phyloP scores from a whole-genome alignment of 2,888 invertebrate genomes.

The Neoitamus cyanurus region DNA sequence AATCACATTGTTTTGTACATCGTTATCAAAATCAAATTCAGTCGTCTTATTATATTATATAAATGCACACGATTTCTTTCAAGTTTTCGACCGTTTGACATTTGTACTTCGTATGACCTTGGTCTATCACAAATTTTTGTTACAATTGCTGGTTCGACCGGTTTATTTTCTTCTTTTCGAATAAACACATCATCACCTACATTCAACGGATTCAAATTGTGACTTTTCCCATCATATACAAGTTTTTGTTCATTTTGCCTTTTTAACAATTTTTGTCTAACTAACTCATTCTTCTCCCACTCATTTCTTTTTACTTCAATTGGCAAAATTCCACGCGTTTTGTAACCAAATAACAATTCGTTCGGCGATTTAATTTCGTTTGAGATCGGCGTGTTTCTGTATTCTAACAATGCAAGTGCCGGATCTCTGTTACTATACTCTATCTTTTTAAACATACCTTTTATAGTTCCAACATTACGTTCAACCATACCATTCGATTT shows the following conservation, averaged over 20 bases:
- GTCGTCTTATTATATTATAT: not conserved
- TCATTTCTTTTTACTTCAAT: not conserved
- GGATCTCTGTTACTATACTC: not conserved
- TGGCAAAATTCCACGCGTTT: not conserved
- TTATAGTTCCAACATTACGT: not conserved
- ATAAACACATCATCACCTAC: not conserved
- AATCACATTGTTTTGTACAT: not conserved
- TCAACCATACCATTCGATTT: conserved; percentile 23
- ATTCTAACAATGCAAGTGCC: not conserved
- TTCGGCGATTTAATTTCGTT: not conserved
- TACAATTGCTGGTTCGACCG: not conserved
- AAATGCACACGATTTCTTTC: not conserved
- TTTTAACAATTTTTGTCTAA: not conserved
- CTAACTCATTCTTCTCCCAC: not conserved
- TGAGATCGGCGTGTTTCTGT: not conserved
- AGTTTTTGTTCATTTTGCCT: not conserved
- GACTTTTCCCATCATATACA: not conserved
- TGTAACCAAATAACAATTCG: not conserved
- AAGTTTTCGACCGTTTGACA: not conserved
- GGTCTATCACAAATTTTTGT: conserved; percentile 9
- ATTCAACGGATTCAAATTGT: not conserved
- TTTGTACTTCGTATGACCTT: conserved; percentile 3
- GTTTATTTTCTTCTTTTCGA: not conserved
- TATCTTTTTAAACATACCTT: conserved; percentile 31
- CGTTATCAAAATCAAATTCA: not conserved